phyloP scores from a whole-genome alignment of 2,888 invertebrate species.

The Pandemis heparana region DNA sequence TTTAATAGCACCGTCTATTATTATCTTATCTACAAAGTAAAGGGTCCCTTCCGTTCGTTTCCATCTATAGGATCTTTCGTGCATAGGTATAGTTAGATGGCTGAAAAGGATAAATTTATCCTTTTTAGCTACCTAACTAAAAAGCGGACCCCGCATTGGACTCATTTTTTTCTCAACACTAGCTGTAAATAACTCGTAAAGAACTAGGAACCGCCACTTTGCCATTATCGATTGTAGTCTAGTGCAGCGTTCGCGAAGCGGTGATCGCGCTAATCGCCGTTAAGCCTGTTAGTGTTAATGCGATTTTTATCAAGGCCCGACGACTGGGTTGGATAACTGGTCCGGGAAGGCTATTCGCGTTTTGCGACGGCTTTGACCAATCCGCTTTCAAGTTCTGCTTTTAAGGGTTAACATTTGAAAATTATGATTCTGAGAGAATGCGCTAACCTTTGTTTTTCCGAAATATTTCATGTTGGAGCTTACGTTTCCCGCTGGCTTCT shows the following conservation, averaged over 20 bases:
- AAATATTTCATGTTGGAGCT: slow-evolving; percentile 5
- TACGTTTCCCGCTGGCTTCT: slow-evolving; percentile 13
- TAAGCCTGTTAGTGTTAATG: slow-evolving; percentile 58
- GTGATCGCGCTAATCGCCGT: slow-evolving; percentile 48
- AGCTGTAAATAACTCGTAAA: not conserved
- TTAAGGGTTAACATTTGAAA: not conserved
- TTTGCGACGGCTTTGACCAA: not conserved
- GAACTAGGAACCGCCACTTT: not conserved
- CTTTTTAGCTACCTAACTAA: too few species aligned
- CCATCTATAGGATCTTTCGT: too few species aligned
- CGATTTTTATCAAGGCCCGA: slow-evolving; percentile 57
- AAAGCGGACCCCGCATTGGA: too few species aligned
- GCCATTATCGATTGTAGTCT: slow-evolving; percentile 21
- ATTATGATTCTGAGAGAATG: not conserved
- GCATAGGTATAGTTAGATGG: too few species aligned
- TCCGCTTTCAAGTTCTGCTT: not conserved
- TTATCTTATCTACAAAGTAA: too few species aligned
- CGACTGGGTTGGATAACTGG: slow-evolving; percentile 18
- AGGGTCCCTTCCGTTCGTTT: too few species aligned
- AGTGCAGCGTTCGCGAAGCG: slow-evolving; percentile 1
- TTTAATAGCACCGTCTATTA: too few species aligned
- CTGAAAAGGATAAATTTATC: too few species aligned
- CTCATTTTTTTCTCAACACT: too few species aligned
- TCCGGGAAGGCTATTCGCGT: not conserved
- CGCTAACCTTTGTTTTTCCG: not conserved